Evolutionary conservation across 2,113 vertebrate species (phyloP).

Genomic region (Microcebus jonahi): DNA sequence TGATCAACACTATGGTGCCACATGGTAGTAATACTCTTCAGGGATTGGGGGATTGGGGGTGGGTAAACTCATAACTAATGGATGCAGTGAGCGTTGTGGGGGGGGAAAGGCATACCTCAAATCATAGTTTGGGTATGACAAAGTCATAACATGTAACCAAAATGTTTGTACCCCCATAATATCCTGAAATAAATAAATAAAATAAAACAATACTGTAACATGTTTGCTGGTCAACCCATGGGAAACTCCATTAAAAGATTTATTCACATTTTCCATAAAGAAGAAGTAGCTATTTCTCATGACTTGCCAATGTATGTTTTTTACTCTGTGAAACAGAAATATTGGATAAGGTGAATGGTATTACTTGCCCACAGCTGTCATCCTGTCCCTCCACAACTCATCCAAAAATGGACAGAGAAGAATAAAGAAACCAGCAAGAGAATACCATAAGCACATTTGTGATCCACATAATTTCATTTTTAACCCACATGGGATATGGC

Average conservation of each 20-base stretch:
- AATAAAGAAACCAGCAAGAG: not conserved
- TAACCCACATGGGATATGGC: not conserved
- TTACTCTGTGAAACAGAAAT: accelerated
- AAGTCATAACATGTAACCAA: no score
- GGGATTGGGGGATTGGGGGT: no score
- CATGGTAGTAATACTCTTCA: no score
- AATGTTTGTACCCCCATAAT: no score
- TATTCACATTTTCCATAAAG: not conserved
- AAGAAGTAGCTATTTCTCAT: not conserved
- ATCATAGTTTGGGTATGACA: no score
- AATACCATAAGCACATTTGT: not conserved
- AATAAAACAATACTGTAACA: not conserved
- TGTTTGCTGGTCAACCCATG: not conserved
- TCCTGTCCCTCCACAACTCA: not conserved
- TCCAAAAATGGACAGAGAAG: not conserved
- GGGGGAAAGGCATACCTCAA: no score
- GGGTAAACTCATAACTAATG: no score
- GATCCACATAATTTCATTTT: not conserved
- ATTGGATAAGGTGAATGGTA: no score
- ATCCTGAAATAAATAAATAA: no score
- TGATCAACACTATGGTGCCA: no score
- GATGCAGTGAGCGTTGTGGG: no score
- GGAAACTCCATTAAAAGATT: not conserved
- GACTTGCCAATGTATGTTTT: not conserved
- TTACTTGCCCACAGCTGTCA: not conserved